Conservation (phyloP, 1,140 invertebrate species). For the Caerostris darwini region DNA sequence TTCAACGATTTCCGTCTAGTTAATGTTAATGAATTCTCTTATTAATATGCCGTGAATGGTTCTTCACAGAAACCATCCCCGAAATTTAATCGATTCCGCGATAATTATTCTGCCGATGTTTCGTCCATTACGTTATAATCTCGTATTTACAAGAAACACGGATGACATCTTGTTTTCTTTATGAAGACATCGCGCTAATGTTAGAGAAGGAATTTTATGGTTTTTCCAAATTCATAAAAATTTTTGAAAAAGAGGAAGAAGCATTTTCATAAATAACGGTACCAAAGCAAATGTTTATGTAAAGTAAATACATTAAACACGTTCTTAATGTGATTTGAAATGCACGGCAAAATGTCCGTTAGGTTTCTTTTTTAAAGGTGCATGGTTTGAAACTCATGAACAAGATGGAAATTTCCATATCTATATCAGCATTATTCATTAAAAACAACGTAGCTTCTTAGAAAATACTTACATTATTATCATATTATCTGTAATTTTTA, state of each 20-base stretch:
- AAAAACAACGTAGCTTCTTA: too few relatives aligned
- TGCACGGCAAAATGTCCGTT: too few relatives aligned
- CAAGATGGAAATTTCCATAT: too few relatives aligned
- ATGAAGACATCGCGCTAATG: background rate
- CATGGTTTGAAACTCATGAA: too few relatives aligned
- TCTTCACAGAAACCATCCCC: background rate
- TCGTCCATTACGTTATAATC: background rate
- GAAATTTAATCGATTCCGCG: background rate
- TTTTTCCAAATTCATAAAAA: background rate
- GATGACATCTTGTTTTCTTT: background rate
- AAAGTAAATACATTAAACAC: too few relatives aligned
- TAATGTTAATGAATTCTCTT: slow-evolving; percentile 3
- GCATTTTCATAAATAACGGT: too few relatives aligned
- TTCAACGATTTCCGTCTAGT: slow-evolving; percentile 6
- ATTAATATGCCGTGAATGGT: background rate
- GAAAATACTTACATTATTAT: too few relatives aligned
- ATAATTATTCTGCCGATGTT: background rate
- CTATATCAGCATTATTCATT: too few relatives aligned
- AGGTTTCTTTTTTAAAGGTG: too few relatives aligned
- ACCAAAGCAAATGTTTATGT: too few relatives aligned
- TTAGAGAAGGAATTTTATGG: background rate
- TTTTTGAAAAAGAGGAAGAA: background rate
- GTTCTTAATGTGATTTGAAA: too few relatives aligned
- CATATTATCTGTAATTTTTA: too few relatives aligned
- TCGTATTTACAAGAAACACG: background rate